Conservation (phyloP, 92 coral and sea anemone genomes). For the Siderastrea siderea region DNA sequence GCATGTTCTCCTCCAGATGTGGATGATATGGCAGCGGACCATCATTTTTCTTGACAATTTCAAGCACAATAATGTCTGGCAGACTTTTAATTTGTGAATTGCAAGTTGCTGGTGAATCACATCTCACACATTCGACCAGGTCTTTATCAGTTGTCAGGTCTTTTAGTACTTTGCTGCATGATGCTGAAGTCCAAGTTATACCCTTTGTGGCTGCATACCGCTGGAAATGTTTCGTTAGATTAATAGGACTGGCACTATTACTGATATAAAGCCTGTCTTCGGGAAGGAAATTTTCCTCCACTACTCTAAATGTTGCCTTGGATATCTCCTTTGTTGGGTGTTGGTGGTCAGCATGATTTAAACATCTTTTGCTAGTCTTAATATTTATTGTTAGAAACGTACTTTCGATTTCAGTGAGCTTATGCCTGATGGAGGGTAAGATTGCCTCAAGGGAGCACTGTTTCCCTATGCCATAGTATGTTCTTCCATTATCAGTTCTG, state of each 20-base stretch:
- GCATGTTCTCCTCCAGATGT: background rate
- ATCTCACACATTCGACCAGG: background rate
- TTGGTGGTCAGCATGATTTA: background rate
- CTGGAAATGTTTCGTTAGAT: background rate
- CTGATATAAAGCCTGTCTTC: background rate
- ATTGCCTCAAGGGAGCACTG: slow-evolving; percentile 29
- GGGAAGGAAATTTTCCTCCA: background rate
- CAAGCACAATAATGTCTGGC: no score
- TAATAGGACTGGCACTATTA: background rate
- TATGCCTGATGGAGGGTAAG: background rate
- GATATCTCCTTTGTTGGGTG: background rate
- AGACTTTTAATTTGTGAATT: background rate
- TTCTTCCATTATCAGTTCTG: slow-evolving; percentile 16
- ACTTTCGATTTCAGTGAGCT: background rate
- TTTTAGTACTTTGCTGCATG: slow-evolving; percentile 1
- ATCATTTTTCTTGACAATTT: no score
- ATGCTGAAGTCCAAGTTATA: background rate
- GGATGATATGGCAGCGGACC: background rate
- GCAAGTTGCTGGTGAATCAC: background rate
- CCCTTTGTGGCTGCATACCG: background rate
- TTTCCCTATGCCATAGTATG: slow-evolving; percentile 52
- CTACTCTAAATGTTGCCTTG: background rate
- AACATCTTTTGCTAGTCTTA: background rate
- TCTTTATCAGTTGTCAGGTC: background rate
- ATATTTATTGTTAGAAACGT: background rate